Evolutionary conservation across 2,113 vertebrate genomes (phyloP).

Genomic region (Phrynosoma blainvillii): DNA sequence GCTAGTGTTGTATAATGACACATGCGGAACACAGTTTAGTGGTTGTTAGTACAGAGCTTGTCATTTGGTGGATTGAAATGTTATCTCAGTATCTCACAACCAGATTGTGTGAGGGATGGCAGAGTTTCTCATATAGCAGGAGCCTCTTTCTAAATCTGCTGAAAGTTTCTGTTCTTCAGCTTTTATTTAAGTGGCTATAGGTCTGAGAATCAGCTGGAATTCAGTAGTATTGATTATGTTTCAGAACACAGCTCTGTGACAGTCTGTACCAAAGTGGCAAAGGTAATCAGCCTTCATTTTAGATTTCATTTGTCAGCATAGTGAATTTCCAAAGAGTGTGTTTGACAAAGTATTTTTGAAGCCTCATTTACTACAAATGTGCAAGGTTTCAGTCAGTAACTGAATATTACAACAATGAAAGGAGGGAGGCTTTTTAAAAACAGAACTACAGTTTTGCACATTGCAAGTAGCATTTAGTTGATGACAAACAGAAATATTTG

Average conservation of each 20-base stretch:
- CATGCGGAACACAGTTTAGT: not conserved
- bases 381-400: conserved; percentile 35
- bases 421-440: not conserved
- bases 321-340: conserved; percentile 31
- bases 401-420: conserved; percentile 18
- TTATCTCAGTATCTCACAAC: not conserved
- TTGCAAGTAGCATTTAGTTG: not conserved
- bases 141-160: conserved; percentile 2
- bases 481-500: not conserved
- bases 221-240: conserved; percentile 57
- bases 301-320: conserved; percentile 48
- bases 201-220: conserved; percentile 36
- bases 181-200: conserved; percentile 45
- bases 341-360: conserved; percentile 40
- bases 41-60: not conserved
- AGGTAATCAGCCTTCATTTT: conserved; percentile 56
- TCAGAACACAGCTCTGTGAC: conserved; percentile 40
- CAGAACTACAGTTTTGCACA: not conserved
- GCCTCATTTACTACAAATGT: conserved; percentile 47
- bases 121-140: not conserved
- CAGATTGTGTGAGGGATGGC: not conserved
- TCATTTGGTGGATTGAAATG: not conserved
- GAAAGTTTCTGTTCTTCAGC: conserved; percentile 16
- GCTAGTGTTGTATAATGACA: too few relatives aligned
- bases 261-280: conserved; percentile 30